Evolutionary conservation across 2,888 invertebrate species (phyloP), one percentile per base, ranked within the genome.

Genomic region (Parnassius glacialis): DNA sequence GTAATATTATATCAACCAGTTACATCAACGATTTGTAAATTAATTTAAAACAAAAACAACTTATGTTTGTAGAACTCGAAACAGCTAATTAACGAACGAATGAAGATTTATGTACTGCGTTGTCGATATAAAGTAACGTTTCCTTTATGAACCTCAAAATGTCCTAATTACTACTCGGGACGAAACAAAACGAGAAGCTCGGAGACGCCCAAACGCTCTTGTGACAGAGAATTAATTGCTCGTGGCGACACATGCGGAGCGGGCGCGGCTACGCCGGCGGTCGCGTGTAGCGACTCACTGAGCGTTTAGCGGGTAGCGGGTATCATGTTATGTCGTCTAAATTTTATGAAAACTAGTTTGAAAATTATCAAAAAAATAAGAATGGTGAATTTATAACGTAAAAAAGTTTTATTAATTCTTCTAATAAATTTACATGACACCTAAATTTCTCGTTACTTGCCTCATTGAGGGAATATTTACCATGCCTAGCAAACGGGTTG

Each of bases 71-170:
- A 55, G 62, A 62, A 47, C 69, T 73, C 70, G 75, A 77, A 81
- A 80, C 79, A 80, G 75, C 82, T 82, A 90, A 90, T 90, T 90
- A 90, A 86, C 82, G 74, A 78, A 80, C 79, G 84, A 87, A 90
- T 89, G 83, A 87, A 89, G 87, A 90, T 91, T 90, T 90, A 90
- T 89, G 87, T 88, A 74, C 81, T 87, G 89, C 85, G 83, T 87
- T 90, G 89, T 90, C 90, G 88, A 91, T 90, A 87, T 90, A 90
- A 89, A 90, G 89, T 88, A 88, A 87, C 87, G 84, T 77, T 90
- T 89, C 89, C 90, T 89, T 90, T 89, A 90, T 87, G 87, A 90
- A 85, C 86, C 87, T 90, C 89, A 90, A 88, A 90, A 90, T 88
- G 89, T 90, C 90, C 91, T 91, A 91, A 91, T 91, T 91, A 91